Evolutionary conservation across 1,140 invertebrate species (phyloP), one percentile per base, ranked within the genome.

Genomic region (Pararge aegeria): DNA sequence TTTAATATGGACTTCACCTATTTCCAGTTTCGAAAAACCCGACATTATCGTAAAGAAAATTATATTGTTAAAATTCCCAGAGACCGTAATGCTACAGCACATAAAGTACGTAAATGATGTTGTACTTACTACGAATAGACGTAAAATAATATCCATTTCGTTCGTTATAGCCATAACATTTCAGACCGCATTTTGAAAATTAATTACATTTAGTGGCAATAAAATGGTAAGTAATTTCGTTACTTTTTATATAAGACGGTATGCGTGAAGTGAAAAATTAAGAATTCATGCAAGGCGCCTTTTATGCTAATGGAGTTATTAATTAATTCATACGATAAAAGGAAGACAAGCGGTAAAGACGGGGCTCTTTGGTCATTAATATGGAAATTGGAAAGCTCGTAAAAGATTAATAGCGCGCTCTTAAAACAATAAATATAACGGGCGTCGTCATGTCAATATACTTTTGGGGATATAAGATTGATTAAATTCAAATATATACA

Each of bases 261-360:
- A 46, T 46, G 42, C 16, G 12, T 20, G 19, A 12, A 46, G 42
- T n/a, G 16, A 46, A 15, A 55, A 40, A 55, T 55, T 55, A 44
- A 27, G 29, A 64, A 56, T 56, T 49, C 42, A 29, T 51, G 18
- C 21, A 24, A 55, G 46, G 21, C 34, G 29, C 46, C 46, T 21
- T 46, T 55, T 61, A 61, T 61, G 59, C 52, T 61, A 61, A 61
- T 55, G 38, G 9, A n/a, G 20, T 16, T 50, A 55, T 61, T 37
- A 50, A 61, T 61, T 61, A 55, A 55, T 61, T 55, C 53, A 51
- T 49, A 15, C 24, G 34, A 30, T 51, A 34, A 61, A 61, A 55
- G 53, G 24, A n/a, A 61, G 38, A n/a, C 16, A 30, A 61, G 49
- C 59, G 18, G 42, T 29, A 18, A 52, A 27, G 57, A 51, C 30